phyloP scores from a whole-genome alignment of 2,797 vertebrate genomes.

The Anolis apletophallus region DNA sequence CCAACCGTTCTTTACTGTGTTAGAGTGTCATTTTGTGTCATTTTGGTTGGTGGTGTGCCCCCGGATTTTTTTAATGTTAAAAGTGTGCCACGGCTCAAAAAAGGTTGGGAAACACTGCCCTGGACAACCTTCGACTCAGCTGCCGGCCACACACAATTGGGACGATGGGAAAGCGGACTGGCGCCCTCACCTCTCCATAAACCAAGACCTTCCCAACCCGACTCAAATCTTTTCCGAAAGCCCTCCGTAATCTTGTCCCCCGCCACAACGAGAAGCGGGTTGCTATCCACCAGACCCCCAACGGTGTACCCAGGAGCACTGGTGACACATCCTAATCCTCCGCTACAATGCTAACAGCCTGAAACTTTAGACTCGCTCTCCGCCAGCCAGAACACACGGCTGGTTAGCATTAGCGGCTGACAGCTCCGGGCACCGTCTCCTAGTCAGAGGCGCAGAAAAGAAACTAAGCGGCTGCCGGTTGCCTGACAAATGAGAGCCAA shows the following conservation, averaged over 20 bases:
- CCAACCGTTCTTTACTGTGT: no score
- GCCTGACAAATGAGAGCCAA: slow-evolving; percentile 33
- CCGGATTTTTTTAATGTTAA: no score
- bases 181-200: neutral
- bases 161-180: no score
- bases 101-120: no score
- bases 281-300: slow-evolving; percentile 83
- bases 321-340: slow-evolving; percentile 80
- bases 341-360: slow-evolving; percentile 80
- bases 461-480: neutral
- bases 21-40: no score
- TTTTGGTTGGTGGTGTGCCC: no score
- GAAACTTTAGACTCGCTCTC: slow-evolving; percentile 83
- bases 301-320: slow-evolving; percentile 76
- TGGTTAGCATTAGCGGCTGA: slow-evolving; percentile 81
- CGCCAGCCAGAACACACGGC: slow-evolving; percentile 76
- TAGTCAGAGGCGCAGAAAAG: slow-evolving; percentile 30
- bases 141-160: no score
- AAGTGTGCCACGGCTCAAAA: no score
- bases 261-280: slow-evolving; percentile 54
- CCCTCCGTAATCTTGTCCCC: neutral
- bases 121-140: no score
- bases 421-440: slow-evolving; percentile 76
- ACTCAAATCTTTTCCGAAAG: no score
- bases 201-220: neutral